A percentile compares a stretch with the other conserved stretches of the same genome.
Evolutionary conservation across 2,888 invertebrate genomes (phyloP).

Genomic region (Endomychus coccineus): DNA sequence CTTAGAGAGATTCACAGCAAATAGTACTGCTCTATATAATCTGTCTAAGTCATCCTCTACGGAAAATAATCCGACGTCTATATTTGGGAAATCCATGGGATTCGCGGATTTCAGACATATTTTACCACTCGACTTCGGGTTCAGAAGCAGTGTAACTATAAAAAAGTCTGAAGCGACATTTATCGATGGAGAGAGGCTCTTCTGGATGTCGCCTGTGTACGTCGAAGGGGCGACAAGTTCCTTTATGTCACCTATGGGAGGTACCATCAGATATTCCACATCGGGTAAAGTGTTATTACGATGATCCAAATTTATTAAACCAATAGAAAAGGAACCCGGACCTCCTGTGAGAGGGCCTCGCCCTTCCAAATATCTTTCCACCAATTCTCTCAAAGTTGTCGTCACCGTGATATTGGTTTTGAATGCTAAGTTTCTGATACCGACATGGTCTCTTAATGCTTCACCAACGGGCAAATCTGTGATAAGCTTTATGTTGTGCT

Average conservation of each 20-base stretch:
- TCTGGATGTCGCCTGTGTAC: conserved; percentile 3
- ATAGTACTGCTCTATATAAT: conserved; percentile 51
- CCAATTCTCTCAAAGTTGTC: conserved; percentile 9
- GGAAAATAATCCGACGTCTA: conserved; percentile 27
- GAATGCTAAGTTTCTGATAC: conserved; percentile 21
- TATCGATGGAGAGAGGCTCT: not conserved
- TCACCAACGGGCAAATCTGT: conserved; percentile 29
- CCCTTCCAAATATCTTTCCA: conserved; percentile 23
- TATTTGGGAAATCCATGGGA: conserved; percentile 31
- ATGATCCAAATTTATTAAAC: conserved; percentile 8
- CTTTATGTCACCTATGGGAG: conserved; percentile 5
- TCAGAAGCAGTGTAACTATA: conserved; percentile 20
- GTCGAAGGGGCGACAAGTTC: too few relatives aligned
- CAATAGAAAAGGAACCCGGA: conserved; percentile 5
- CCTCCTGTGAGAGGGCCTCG: conserved; percentile 21
- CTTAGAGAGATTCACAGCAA: conserved; percentile 21
- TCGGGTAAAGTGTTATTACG: conserved; percentile 3
- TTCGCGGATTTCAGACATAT: conserved; percentile 28
- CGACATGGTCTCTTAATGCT: conserved; percentile 27
- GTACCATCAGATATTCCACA: conserved; percentile 11
- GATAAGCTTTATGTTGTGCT: conserved; percentile 23
- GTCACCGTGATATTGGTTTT: conserved; percentile 14
- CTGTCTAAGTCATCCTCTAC: conserved; percentile 48
- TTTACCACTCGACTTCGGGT: conserved; percentile 30
- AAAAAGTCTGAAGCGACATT: conserved; percentile 5